Evolutionary conservation across 30 jellyfish, hydroid and myxozoan species (phyloP).

Genomic region (Chironex yamaguchii): DNA sequence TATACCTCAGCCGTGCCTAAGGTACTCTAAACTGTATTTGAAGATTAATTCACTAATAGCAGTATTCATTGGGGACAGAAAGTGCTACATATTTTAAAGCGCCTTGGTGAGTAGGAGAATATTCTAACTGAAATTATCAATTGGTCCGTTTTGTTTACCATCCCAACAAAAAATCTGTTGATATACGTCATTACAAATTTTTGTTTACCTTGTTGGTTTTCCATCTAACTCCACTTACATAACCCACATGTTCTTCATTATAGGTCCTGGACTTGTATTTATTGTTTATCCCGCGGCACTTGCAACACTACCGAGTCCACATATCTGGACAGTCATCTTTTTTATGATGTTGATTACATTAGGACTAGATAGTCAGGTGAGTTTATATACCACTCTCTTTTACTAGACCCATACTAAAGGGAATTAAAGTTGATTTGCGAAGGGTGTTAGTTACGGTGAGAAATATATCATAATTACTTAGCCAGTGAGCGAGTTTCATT

Average conservation of each 20-base stretch:
- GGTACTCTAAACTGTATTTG: too few relatives aligned
- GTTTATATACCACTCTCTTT: background rate
- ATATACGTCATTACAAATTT: background rate
- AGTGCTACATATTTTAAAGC: too few relatives aligned
- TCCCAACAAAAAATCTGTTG: too few relatives aligned
- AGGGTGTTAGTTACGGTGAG: background rate
- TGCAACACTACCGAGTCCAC: conserved; percentile 91
- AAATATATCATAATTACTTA: too few relatives aligned
- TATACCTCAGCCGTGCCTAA: too few relatives aligned
- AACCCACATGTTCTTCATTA: background rate
- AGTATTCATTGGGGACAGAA: too few relatives aligned
- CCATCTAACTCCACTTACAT: too few relatives aligned
- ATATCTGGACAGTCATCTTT: conserved; percentile 83
- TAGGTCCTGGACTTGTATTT: conserved; percentile 94
- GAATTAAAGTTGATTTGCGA: background rate
- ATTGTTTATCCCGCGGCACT: conserved; percentile 93
- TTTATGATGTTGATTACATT: conserved; percentile 84
- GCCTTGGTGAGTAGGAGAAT: too few relatives aligned
- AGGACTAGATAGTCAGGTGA: conserved; percentile 92
- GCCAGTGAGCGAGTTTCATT: too few relatives aligned
- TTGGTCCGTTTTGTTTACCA: background rate
- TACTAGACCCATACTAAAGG: background rate
- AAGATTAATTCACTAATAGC: too few relatives aligned
- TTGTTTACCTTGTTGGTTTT: too few relatives aligned
- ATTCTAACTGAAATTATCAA: background rate